Conservation (phyloP, 2,797 vertebrate genomes). For the Cossypha dichroa region DNA sequence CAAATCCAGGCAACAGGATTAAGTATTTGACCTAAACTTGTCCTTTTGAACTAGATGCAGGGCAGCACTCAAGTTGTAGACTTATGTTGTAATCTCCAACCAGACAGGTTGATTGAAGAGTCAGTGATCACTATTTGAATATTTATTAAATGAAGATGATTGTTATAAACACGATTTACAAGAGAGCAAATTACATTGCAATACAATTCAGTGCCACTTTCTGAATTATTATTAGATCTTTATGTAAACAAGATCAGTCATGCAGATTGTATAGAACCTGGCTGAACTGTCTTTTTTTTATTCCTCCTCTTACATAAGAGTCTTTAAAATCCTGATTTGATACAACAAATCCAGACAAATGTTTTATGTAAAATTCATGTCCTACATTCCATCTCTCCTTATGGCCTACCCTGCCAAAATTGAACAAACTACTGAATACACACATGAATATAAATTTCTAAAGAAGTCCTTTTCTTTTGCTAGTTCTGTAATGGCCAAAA, state of each 20-base stretch:
- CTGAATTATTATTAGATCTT: neutral
- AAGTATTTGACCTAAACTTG: constrained; percentile 38
- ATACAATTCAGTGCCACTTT: neutral
- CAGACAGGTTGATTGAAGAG: neutral
- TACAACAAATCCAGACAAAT: neutral
- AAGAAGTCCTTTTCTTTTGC: neutral
- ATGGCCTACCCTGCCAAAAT: neutral
- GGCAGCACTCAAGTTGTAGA: neutral
- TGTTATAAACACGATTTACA: neutral
- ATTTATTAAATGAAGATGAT: neutral
- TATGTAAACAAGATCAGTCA: constrained; percentile 1
- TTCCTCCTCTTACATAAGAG: neutral
- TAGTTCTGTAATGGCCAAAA: neutral
- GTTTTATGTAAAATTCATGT: neutral
- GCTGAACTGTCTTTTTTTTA: neutral
- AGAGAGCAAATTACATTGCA: neutral
- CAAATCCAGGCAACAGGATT: constrained; percentile 19
- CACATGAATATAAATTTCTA: neutral
- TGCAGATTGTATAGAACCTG: neutral
- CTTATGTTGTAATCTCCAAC: neutral
- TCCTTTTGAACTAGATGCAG: constrained; percentile 20
- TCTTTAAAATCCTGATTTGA: neutral
- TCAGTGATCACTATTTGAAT: neutral
- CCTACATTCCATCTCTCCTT: neutral
- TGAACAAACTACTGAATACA: neutral